Evolutionary conservation across 2,888 invertebrate species (phyloP).

Genomic region (Thecophora atra): DNA sequence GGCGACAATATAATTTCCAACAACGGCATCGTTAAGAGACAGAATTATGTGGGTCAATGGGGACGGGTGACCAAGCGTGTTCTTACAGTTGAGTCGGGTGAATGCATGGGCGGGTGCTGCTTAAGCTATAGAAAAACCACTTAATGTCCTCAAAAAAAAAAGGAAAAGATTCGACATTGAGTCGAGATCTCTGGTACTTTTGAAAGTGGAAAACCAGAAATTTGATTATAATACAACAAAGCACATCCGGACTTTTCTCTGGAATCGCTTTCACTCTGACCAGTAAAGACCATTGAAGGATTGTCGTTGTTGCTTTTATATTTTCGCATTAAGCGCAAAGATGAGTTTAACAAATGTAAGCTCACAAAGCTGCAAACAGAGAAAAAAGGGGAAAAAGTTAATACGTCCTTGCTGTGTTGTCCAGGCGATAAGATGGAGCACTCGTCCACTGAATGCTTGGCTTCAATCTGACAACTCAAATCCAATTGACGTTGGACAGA

Average conservation of each 20-base stretch:
- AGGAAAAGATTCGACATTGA: neutral
- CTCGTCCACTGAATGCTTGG: neutral
- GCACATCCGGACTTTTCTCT: neutral
- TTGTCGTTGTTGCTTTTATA: constrained; percentile 4
- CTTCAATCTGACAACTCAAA: neutral
- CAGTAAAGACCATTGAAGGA: neutral
- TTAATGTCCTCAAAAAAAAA: neutral
- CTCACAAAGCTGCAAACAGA: neutral
- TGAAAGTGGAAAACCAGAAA: constrained; percentile 5
- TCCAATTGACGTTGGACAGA: neutral
- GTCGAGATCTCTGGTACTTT: too few relatives aligned
- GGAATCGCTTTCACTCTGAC: neutral
- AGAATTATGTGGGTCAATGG: constrained; percentile 7
- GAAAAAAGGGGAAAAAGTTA: neutral
- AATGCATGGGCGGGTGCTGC: neutral
- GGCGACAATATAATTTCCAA: constrained; percentile 31
- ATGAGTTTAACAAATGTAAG: neutral
- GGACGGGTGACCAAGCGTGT: neutral
- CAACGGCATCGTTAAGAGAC: constrained; percentile 26
- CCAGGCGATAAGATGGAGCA: neutral
- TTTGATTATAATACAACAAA: neutral
- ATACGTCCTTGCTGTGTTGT: neutral
- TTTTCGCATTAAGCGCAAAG: constrained; percentile 6
- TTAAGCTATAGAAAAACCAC: neutral
- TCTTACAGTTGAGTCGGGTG: neutral